A percentile compares a stretch with the other conserved stretches of the same genome.
phyloP scores from a whole-genome alignment of 2,113 vertebrate genomes.

The Myotis brandtii region DNA sequence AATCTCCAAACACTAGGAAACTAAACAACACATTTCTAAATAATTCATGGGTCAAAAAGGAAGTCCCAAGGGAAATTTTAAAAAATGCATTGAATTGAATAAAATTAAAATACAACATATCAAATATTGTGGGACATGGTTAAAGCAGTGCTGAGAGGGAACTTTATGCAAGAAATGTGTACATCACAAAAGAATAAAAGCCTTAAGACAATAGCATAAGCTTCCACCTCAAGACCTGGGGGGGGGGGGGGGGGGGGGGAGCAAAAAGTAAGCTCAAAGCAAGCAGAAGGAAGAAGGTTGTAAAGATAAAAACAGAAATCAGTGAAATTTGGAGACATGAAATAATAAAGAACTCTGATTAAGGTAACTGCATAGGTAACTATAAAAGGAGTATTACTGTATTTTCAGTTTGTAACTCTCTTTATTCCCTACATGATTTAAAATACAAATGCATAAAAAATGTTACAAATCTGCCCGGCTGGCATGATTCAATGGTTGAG shows the following conservation, averaged over 20 bases:
- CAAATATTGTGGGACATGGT: background rate
- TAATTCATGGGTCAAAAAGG: background rate
- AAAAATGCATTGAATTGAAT: background rate
- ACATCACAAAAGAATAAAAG: background rate
- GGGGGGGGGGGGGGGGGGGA: fast-evolving
- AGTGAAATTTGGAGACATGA: background rate
- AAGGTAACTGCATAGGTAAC: background rate
- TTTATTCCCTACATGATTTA: background rate
- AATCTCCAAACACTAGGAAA: background rate
- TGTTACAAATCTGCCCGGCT: too few relatives aligned
- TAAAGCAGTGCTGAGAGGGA: background rate
- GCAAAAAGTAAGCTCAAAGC: background rate
- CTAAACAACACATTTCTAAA: background rate
- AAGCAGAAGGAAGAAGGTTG: background rate
- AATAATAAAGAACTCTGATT: background rate
- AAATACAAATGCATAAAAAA: background rate
- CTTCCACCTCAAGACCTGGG: background rate
- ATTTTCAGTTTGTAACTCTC: background rate
- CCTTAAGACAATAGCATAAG: background rate
- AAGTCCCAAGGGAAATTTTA: background rate
- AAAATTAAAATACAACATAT: background rate
- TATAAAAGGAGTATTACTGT: background rate
- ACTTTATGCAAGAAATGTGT: background rate
- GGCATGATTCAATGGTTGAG: too few relatives aligned
- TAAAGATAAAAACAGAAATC: background rate